phyloP scores from a whole-genome alignment of 1,140 invertebrate species.

The Matsumurasca onukii region DNA sequence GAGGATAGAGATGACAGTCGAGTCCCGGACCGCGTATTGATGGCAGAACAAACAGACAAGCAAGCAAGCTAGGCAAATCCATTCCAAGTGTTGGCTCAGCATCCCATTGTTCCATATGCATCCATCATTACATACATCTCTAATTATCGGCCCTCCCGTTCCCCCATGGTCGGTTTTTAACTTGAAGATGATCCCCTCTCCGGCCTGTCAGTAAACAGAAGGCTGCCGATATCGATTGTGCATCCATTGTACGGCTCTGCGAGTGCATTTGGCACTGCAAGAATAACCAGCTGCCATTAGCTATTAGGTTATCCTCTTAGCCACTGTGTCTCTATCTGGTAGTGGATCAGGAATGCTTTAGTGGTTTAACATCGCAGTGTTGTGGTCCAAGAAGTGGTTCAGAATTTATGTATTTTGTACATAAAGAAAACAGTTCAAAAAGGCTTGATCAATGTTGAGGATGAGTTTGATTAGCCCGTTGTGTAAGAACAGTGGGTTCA shows the following conservation, averaged over 20 bases:
- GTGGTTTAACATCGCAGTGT: too few relatives aligned
- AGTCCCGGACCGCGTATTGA: too few relatives aligned
- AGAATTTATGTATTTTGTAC: too few relatives aligned
- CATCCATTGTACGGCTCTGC: not conserved
- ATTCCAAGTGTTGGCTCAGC: slow-evolving; percentile 26
- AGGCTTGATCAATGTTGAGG: too few relatives aligned
- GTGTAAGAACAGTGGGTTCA: too few relatives aligned
- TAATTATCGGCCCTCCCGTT: slow-evolving; percentile 17
- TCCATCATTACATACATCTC: slow-evolving; percentile 27
- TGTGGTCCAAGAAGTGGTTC: too few relatives aligned
- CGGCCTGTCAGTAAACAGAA: not conserved
- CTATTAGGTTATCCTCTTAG: too few relatives aligned
- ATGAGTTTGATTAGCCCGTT: too few relatives aligned
- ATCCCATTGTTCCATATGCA: slow-evolving; percentile 21
- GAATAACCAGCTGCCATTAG: not conserved
- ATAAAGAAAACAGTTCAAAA: too few relatives aligned
- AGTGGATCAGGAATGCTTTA: too few relatives aligned
- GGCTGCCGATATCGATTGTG: not conserved
- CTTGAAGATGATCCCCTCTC: not conserved
- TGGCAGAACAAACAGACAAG: slow-evolving; percentile 10
- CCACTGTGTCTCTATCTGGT: too few relatives aligned
- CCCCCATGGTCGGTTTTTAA: slow-evolving; percentile 13
- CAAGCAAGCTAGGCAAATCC: slow-evolving; percentile 16
- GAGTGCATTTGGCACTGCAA: not conserved
- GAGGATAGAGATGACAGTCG: slow-evolving; percentile 16